Conservation (phyloP, 2,113 vertebrate genomes). For the Cygnus buccinator region DNA sequence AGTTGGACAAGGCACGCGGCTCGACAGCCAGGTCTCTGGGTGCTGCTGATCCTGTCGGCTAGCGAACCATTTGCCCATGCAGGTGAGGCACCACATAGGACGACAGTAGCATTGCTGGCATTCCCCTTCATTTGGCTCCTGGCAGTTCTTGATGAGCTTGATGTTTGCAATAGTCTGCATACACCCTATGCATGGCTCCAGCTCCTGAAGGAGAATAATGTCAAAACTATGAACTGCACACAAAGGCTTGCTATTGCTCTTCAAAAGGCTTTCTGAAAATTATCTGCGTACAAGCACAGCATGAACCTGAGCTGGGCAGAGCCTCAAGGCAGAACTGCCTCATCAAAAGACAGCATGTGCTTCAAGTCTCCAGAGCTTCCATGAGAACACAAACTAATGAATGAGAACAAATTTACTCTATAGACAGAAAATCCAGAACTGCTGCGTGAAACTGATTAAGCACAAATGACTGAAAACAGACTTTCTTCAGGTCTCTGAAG, state of each 20-base stretch:
- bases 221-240: background rate
- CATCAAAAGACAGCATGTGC: background rate
- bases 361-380: background rate
- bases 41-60: slow-evolving; percentile 93
- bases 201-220: slow-evolving; percentile 75
- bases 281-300: rapidly evolving
- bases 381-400: background rate
- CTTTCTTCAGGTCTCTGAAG: background rate
- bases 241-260: background rate
- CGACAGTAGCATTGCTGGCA: slow-evolving; percentile 93
- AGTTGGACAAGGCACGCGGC: slow-evolving; percentile 91
- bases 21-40: slow-evolving; percentile 93
- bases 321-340: background rate
- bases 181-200: slow-evolving; percentile 92
- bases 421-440: background rate
- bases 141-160: slow-evolving; percentile 89
- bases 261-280: background rate
- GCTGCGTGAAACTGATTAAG: background rate
- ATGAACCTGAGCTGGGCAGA: background rate
- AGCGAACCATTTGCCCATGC: slow-evolving; percentile 96
- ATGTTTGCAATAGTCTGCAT: slow-evolving; percentile 88
- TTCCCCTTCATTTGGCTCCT: slow-evolving; percentile 72
- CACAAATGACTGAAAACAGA: background rate
- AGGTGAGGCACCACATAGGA: slow-evolving; percentile 96
- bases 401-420: background rate